Conservation (phyloP, 2,797 vertebrate genomes). For the Lepus oiostolus region DNA sequence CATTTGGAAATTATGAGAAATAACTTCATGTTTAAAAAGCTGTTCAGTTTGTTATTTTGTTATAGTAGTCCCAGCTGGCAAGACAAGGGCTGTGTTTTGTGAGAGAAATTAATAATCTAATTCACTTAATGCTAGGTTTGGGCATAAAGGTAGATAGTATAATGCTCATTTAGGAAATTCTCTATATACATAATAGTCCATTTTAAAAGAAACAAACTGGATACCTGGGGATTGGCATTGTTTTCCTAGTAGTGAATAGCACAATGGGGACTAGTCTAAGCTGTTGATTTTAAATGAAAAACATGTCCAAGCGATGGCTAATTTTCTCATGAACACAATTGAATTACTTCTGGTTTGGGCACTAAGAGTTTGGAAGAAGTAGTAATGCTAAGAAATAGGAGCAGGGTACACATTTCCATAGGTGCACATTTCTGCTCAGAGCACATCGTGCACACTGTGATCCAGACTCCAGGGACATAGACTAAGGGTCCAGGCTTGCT, state of each 20-base stretch:
- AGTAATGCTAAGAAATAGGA: not conserved
- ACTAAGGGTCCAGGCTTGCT: not conserved
- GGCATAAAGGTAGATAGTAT: not conserved
- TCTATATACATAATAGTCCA: not conserved
- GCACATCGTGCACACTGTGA: not conserved
- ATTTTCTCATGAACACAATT: slow-evolving; percentile 35
- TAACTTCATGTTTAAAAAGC: not conserved
- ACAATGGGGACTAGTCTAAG: not conserved
- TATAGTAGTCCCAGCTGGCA: not conserved
- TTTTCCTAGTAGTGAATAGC: slow-evolving; percentile 16
- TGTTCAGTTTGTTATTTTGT: not conserved
- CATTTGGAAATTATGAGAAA: not conserved
- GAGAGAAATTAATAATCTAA: slow-evolving; percentile 18
- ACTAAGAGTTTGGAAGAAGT: not conserved
- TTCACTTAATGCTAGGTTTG: not conserved
- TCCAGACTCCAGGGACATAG: not conserved
- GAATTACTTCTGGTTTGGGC: not conserved
- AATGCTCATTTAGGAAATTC: not conserved
- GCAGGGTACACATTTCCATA: not conserved
- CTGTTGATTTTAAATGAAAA: not conserved
- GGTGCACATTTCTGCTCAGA: not conserved
- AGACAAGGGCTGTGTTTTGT: not conserved
- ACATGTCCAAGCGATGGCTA: not conserved
- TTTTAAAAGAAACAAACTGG: not conserved
- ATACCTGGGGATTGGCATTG: slow-evolving; percentile 46